Evolutionary conservation across 2,113 vertebrate genomes (phyloP).

Genomic region (Cathartes aura): DNA sequence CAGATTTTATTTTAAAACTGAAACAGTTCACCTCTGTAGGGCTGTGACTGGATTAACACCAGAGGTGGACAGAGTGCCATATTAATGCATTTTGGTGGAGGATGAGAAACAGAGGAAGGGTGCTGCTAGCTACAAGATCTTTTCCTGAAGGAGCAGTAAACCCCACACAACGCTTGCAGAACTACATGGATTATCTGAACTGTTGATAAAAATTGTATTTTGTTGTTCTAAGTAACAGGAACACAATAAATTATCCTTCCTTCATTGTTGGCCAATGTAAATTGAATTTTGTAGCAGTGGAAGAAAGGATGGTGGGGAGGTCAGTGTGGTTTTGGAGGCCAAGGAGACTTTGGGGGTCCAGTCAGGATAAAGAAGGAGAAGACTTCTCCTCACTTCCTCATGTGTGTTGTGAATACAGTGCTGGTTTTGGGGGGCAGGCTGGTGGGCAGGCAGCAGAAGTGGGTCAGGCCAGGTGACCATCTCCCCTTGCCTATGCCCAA

Average conservation of each 20-base stretch:
- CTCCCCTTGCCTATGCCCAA: not conserved
- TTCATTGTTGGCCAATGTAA: not conserved
- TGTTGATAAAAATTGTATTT: not conserved
- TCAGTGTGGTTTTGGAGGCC: not conserved
- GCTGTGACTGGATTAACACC: not conserved
- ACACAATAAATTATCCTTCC: not conserved
- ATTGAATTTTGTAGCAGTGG: not conserved
- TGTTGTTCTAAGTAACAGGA: not conserved
- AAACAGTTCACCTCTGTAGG: accelerated
- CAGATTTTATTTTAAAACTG: not conserved
- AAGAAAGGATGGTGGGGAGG: not conserved
- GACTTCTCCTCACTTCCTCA: not conserved
- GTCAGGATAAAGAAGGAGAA: not conserved
- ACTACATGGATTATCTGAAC: not conserved
- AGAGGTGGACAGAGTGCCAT: not conserved
- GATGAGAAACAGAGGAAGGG: not conserved
- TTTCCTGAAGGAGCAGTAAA: not conserved
- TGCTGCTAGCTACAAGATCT: not conserved
- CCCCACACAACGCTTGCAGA: not conserved
- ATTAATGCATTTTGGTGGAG: not conserved
- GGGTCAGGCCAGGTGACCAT: not conserved
- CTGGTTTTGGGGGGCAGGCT: not conserved
- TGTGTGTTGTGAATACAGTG: not conserved
- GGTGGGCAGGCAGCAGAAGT: not conserved
- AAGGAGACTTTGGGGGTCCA: not conserved